phyloP scores from a whole-genome alignment of 2,888 invertebrate genomes.

The Gnatocerus cornutus region DNA sequence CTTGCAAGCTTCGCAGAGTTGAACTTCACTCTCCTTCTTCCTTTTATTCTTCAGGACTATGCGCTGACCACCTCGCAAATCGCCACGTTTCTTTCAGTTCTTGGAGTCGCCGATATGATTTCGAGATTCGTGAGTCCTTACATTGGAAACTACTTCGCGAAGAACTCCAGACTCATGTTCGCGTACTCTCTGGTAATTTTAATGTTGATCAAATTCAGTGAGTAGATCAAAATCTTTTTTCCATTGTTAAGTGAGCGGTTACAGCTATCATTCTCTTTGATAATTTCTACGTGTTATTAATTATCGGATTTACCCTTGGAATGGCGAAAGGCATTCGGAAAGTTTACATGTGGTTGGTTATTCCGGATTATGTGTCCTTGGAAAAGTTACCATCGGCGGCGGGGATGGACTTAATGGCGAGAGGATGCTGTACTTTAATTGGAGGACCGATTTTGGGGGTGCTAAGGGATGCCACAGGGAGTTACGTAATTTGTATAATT shows the following conservation, averaged over 20 bases:
- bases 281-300: constrained; percentile 49
- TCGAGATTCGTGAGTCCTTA: constrained; percentile 79
- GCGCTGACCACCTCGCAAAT: constrained; percentile 75
- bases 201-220: constrained; percentile 77
- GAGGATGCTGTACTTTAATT: constrained; percentile 26
- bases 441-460: constrained; percentile 36
- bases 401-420: constrained; percentile 70
- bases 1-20: constrained; percentile 80
- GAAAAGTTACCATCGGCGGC: constrained; percentile 79
- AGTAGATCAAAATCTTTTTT: constrained; percentile 66
- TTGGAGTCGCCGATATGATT: constrained; percentile 74
- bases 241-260: constrained; percentile 21
- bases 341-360: constrained; percentile 80
- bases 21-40: constrained; percentile 79
- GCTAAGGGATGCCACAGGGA: constrained; percentile 27
- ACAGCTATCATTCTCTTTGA: constrained; percentile 47
- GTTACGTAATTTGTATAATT: constrained; percentile 27
- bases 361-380: constrained; percentile 80
- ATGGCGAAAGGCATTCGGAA: constrained; percentile 81
- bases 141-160: constrained; percentile 77
- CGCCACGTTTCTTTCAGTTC: constrained; percentile 77
- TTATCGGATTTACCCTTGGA: constrained; percentile 76
- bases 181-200: constrained; percentile 76
- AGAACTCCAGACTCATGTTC: constrained; percentile 79
- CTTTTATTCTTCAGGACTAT: constrained; percentile 80